These are phyloP conservation scores for Drosophila aff. DNA, from an alignment of 1,140 invertebrate species.

Conservation along the genomic window DNA sequence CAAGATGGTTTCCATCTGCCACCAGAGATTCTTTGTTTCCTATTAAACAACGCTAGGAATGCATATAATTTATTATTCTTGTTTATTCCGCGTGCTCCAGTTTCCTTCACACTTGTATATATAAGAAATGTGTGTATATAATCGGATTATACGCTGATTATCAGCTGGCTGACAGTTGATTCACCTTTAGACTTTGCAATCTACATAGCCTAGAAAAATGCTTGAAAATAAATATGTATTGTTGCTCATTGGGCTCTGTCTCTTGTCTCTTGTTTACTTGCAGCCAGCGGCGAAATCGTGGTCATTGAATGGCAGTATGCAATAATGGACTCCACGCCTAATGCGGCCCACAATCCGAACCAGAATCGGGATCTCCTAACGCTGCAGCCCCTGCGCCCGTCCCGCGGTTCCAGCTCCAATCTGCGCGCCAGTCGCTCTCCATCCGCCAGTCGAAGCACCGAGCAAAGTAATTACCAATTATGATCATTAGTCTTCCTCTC, in stretches of 20 bases:
- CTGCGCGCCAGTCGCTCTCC: constrained; percentile 77
- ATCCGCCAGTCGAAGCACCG: constrained; percentile 75
- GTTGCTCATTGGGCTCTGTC: neutral
- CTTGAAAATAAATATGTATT: constrained; percentile 26
- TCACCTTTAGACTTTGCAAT: constrained; percentile 76
- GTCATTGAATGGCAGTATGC: constrained; percentile 54
- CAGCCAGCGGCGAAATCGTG: constrained; percentile 45
- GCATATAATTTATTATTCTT: constrained; percentile 24
- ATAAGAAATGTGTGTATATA: neutral
- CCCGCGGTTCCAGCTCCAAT: constrained; percentile 69
- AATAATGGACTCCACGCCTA: constrained; percentile 72
- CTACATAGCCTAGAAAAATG: constrained; percentile 35
- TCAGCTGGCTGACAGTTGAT: constrained; percentile 59
- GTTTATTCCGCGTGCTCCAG: constrained; percentile 47
- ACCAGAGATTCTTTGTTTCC: constrained; percentile 5
- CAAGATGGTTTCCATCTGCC: constrained; percentile 50
- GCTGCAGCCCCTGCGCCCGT: constrained; percentile 59
- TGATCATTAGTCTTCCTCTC: constrained; percentile 6
- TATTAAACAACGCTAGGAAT: constrained; percentile 44
- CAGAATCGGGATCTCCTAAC: constrained; percentile 61
- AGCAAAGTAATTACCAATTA: constrained; percentile 77
- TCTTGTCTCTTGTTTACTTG: constrained; percentile 43
- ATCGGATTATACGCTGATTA: constrained; percentile 52
- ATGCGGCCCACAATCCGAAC: constrained; percentile 47
- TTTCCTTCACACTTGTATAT: constrained; percentile 33